phyloP scores from a whole-genome alignment of 2,113 vertebrate genomes.

The Colius striatus region DNA sequence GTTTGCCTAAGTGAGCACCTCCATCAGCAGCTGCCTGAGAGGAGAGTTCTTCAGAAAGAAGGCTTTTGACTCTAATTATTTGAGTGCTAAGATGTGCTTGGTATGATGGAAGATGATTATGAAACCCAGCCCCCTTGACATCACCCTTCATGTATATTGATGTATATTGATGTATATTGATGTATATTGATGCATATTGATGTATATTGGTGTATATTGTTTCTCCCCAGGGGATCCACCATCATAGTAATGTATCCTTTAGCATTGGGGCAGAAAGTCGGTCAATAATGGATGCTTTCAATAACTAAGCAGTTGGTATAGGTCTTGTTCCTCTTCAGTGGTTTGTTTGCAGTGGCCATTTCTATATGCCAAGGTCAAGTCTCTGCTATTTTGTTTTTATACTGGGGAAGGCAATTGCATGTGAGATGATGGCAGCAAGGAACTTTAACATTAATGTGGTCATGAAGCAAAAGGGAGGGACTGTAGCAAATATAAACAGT shows the following conservation, averaged over 20 bases:
- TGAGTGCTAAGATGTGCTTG: not conserved
- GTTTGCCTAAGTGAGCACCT: not conserved
- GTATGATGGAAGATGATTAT: not conserved
- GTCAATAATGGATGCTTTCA: not conserved
- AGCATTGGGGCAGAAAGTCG: accelerated
- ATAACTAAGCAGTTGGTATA: not conserved
- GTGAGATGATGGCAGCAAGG: accelerated
- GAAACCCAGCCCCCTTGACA: not conserved
- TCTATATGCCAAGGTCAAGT: not conserved
- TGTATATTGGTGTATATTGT: too few species aligned
- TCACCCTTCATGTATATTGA: not conserved
- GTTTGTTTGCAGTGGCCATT: not conserved
- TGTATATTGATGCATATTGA: too few species aligned
- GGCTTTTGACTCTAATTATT: not conserved
- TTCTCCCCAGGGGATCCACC: not conserved
- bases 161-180: too few species aligned
- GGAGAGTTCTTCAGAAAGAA: not conserved
- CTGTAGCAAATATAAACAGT: not conserved
- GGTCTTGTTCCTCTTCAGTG: not conserved
- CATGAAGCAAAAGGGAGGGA: not conserved
- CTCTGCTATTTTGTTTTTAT: not conserved
- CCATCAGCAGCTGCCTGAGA: not conserved
- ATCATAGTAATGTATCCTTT: accelerated
- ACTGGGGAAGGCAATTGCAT: not conserved
- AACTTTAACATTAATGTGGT: not conserved